These are phyloP conservation scores for Sebastes matsubarae DNA, from an alignment of 2,797 vertebrate species.

Conservation along the genomic window DNA sequence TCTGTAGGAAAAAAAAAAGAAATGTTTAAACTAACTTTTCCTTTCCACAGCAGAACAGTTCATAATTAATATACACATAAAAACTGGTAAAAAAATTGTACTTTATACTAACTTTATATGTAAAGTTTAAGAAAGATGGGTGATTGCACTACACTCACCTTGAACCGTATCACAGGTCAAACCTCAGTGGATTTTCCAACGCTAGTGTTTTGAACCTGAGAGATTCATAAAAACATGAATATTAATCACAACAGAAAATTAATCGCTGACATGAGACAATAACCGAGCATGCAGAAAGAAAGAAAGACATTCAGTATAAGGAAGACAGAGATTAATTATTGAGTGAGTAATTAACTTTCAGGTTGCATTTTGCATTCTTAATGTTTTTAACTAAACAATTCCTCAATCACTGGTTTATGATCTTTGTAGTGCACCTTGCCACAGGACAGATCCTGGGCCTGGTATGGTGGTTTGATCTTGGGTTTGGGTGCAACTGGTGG, in stretches of 20 bases:
- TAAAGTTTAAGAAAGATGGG: not conserved
- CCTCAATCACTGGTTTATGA: not conserved
- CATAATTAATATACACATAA: not conserved
- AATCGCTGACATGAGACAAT: not conserved
- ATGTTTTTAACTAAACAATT: not conserved
- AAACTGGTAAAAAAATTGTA: not conserved
- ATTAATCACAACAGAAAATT: not conserved
- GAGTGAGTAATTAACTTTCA: not conserved
- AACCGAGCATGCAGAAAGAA: not conserved
- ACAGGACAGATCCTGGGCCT: conserved; percentile 41
- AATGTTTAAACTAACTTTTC: not conserved
- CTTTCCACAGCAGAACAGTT: not conserved
- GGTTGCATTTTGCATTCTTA: not conserved
- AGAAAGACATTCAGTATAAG: not conserved
- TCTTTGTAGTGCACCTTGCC: conserved; percentile 58
- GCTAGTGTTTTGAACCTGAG: conserved; percentile 59
- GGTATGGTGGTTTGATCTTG: conserved; percentile 42
- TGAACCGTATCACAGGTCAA: conserved; percentile 50
- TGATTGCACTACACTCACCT: conserved; percentile 21
- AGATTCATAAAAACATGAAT: conserved; percentile 8
- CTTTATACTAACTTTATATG: not conserved
- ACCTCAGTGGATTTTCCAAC: conserved; percentile 82
- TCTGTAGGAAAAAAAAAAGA: conserved; percentile 29
- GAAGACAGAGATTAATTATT: not conserved
- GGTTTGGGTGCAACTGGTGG: conserved; percentile 48